Evolutionary conservation across 2,888 invertebrate genomes (phyloP).

Genomic region (Tanytarsus gracilentus): DNA sequence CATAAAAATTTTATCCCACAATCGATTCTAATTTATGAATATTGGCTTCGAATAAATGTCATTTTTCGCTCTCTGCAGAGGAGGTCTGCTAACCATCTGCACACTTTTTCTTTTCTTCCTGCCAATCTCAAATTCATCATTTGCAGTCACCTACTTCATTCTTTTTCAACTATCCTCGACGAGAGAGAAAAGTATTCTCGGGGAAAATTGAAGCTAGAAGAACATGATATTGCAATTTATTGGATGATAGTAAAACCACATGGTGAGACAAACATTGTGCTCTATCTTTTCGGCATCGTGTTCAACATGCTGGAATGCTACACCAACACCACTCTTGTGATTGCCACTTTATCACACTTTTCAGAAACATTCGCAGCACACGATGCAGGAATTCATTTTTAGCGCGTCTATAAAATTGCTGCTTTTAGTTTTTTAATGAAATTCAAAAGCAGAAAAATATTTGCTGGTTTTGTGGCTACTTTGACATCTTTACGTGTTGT

Average conservation of each 20-base stretch:
- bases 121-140: constrained; percentile 7
- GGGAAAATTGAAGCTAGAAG: neutral
- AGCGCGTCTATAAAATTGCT: no score
- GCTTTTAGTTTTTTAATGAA: no score
- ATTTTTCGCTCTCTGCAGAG: constrained; percentile 2
- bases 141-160: neutral
- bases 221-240: constrained; percentile 26
- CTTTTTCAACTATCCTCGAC: no score
- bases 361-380: no score
- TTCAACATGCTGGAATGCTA: no score
- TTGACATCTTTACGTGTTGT: no score
- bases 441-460: no score
- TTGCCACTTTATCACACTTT: no score
- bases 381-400: no score
- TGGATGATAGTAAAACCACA: neutral
- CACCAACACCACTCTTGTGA: no score
- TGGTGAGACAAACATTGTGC: neutral
- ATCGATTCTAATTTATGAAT: constrained; percentile 17
- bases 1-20: constrained; percentile 26
- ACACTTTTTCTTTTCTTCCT: neutral
- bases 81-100: constrained; percentile 1
- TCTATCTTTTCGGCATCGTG: no score
- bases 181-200: neutral
- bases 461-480: no score
- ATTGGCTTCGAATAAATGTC: constrained; percentile 25